Base-by-base conservation (phyloP, 2,888 invertebrate species). In the Drymonia ruficornis region DNA sequence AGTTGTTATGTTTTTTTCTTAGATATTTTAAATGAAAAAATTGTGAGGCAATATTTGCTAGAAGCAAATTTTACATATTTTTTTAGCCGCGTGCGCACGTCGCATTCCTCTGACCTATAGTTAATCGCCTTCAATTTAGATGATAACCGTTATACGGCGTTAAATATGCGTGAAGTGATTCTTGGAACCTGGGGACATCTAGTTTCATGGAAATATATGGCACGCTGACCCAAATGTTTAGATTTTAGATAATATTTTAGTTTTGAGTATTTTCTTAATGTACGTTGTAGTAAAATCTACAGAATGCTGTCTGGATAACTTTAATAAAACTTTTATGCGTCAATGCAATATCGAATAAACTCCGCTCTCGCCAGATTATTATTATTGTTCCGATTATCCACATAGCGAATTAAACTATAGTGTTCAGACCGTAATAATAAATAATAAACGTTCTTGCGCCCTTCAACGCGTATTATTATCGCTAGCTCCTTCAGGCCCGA, bases 391-490 rank as follows among this genome's bases (percentile, higher is more conserved):
- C 63, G 53, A 62, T 62, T 72, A 61, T 66, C 67, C 64, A 56
- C 49, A 40, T 16, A 53, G 50, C 57, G 67, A 66, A 72, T 57
- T 31, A 12, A 28, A 0, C 11, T 36, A 65, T 65, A 67, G 59
- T 64, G 65, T 65, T 72, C 58, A 54, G 55, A 52, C 61, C 53
- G 55, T 60, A 56, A 61, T 71, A 72, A 66, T 72, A 70, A 73
- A 67, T 59, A 61, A 78, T 75, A 74, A 76, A 76, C 71, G 70
- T 59, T 55, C 56, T 49, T 59, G 59, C 51, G 54, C 61, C 54
- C 56, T 50, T 59, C 59, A 59, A 67, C 54, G 66, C 61, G 67
- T 77, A 72, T 74, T 76, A 78, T 79, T 79, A 77, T 56, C 59
- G 52, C 56, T 72, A 63, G 67, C 65, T 57, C 58, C 63, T 65